A percentile compares a stretch with the other conserved stretches of the same genome.
Conservation (phyloP, 2,797 vertebrate genomes). For the Avahi laniger region DNA sequence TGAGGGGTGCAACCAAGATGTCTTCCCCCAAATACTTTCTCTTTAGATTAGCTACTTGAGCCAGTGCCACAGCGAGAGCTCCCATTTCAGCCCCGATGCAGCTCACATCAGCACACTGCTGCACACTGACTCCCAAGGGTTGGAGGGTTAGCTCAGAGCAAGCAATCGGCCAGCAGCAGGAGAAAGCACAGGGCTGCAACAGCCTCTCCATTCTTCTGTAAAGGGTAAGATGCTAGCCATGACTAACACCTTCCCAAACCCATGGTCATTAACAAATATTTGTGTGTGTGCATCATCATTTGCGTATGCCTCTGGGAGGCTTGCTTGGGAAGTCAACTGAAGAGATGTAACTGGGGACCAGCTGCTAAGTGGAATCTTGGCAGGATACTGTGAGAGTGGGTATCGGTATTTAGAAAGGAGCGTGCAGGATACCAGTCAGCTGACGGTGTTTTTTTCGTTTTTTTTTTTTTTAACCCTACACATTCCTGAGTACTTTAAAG, state of each 20-base stretch:
- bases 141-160: constrained; percentile 76
- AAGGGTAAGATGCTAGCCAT: constrained; percentile 39
- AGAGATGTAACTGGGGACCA: constrained; percentile 75
- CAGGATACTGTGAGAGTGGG: constrained; percentile 72
- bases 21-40: constrained; percentile 71
- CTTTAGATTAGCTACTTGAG: constrained; percentile 58
- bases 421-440: constrained; percentile 69
- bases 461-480: constrained; percentile 77
- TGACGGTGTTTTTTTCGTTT: constrained; percentile 49
- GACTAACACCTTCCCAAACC: constrained; percentile 78
- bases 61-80: constrained; percentile 59
- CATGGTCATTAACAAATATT: constrained; percentile 67
- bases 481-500: constrained; percentile 70
- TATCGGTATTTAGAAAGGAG: constrained; percentile 74
- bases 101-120: constrained; percentile 63
- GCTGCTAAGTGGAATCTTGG: constrained; percentile 81
- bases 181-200: constrained; percentile 56
- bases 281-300: constrained; percentile 68
- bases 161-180: constrained; percentile 52
- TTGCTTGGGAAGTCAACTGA: constrained; percentile 72
- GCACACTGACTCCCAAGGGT: constrained; percentile 68
- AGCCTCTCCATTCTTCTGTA: constrained; percentile 56
- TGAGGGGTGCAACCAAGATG: constrained; percentile 74
- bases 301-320: constrained; percentile 65
- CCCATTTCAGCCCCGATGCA: constrained; percentile 45